Evolutionary conservation across 2,113 vertebrate species (phyloP), one percentile per base, ranked within the genome.

Genomic region (Brachypodius melanocephalos): DNA sequence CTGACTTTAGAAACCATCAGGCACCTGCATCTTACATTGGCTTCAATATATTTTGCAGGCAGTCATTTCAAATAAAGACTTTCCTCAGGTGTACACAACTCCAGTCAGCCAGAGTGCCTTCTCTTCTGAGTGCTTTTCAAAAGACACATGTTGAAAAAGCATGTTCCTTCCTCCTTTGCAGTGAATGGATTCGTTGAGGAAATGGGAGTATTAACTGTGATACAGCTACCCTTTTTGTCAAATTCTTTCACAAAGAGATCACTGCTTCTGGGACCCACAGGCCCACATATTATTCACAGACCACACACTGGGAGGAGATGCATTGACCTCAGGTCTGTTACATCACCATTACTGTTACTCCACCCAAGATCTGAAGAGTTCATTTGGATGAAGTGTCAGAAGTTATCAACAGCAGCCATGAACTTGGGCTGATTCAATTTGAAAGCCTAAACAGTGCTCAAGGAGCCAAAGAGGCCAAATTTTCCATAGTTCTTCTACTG

Each of bases 221-320:
- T 48, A 86, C 78, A 93, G 72, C 72, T 94, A 93, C 75, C 38
- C 79, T 94, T 93, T 90, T 81, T 89, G 76, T 93, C 78, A 93
- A 94, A 97, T 97, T 93, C 95, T 90, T 97, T 93, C 88, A 86
- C 40, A 67, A 57, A 92, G 91, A 96, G 67, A 93, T 96, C 93
- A 95, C 88, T 68, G 75, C 95, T 95, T 80, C 76, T 90, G 93
- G 93, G 95, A 95, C 94, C 45, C 65, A 75, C 55, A 59, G 92
- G 85, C 85, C 79, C 90, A 95, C 62, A 0, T 87, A 69, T 96
- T 97, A 96, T 95, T 96, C 94, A 96, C 88, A 96, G 95, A 97
- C 95, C 94, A 96, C 96, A 97, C 95, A 97, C 91, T 95, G 93
- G 96, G 90, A 96, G 93, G 94, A 90, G 93, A 97, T 80, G 90